A percentile compares a stretch with the other conserved stretches of the same genome.
Evolutionary conservation across 1,140 invertebrate genomes (phyloP).

Genomic region (Drosophila malerkotliana): DNA sequence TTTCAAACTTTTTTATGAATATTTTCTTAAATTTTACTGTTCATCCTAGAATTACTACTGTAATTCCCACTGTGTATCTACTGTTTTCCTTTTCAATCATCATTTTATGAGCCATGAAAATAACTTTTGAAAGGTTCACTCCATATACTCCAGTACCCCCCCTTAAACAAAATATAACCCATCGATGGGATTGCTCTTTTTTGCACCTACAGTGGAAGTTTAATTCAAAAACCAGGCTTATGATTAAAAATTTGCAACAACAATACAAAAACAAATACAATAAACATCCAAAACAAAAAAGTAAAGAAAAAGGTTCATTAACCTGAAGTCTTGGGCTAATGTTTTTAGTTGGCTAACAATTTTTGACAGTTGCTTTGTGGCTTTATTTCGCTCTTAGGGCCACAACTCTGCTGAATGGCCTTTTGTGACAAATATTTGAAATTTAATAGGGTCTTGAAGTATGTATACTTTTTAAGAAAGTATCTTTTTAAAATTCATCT

Average conservation of each 20-base stretch:
- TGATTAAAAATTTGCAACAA: constrained; percentile 59
- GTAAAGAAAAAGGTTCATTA: constrained; percentile 32
- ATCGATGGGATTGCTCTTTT: background rate
- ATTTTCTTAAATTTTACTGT: no score
- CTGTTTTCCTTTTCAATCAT: constrained; percentile 16
- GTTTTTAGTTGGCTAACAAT: constrained; percentile 44
- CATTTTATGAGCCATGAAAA: constrained; percentile 59
- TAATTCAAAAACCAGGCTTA: constrained; percentile 19
- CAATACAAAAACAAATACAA: constrained; percentile 33
- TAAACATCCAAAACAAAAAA: constrained; percentile 13
- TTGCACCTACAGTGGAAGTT: constrained; percentile 17
- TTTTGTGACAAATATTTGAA: constrained; percentile 37
- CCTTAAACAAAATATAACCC: background rate
- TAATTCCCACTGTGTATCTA: background rate
- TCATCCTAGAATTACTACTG: no score
- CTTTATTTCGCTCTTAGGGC: constrained; percentile 42
- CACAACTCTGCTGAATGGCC: constrained; percentile 11
- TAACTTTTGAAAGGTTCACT: constrained; percentile 15
- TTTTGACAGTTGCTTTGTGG: constrained; percentile 41
- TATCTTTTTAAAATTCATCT: no score
- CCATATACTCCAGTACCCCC: background rate
- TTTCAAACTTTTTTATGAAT: background rate
- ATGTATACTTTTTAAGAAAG: no score
- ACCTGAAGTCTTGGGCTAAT: constrained; percentile 33
- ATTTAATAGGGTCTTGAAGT: constrained; percentile 33